A percentile compares a stretch with the other conserved stretches of the same genome.
phyloP scores from a whole-genome alignment of 1,140 invertebrate genomes.

The Hylyphantes graminicola region DNA sequence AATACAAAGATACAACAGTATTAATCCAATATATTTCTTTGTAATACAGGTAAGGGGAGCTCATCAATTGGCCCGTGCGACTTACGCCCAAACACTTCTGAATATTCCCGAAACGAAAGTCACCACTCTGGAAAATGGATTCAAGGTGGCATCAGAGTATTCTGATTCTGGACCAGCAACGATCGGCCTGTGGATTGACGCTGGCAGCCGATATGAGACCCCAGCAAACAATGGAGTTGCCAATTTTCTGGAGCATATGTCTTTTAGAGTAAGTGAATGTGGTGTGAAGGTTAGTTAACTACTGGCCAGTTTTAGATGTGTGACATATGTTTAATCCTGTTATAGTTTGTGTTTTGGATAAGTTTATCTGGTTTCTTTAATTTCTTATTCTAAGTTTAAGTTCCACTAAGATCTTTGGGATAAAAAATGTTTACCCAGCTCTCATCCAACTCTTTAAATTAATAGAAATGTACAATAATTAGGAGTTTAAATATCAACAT shows the following conservation, averaged over 20 bases:
- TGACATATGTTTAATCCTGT: too few species aligned
- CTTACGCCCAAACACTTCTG: slow-evolving; percentile 67
- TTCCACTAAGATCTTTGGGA: too few species aligned
- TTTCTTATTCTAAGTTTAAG: too few species aligned
- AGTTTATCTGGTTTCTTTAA: too few species aligned
- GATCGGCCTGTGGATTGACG: slow-evolving; percentile 99
- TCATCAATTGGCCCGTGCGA: slow-evolving; percentile 21
- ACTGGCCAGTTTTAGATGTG: not conserved
- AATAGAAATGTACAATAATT: too few species aligned
- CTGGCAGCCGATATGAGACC: slow-evolving; percentile 96
- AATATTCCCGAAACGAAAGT: slow-evolving; percentile 94
- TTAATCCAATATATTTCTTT: too few species aligned
- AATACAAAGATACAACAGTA: too few species aligned
- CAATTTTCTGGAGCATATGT: slow-evolving; percentile 99
- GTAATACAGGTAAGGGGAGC: slow-evolving; percentile 9
- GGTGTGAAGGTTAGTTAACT: not conserved
- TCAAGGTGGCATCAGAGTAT: slow-evolving; percentile 95
- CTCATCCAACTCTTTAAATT: too few species aligned
- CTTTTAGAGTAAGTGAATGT: slow-evolving; percentile 83
- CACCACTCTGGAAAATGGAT: slow-evolving; percentile 87
- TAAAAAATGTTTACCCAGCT: too few species aligned
- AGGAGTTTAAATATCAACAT: too few species aligned
- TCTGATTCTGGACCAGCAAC: slow-evolving; percentile 94
- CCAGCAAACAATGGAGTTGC: slow-evolving; percentile 97
- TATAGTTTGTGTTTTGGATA: too few species aligned